Percentiles rank a stretch among this genome's conserved stretches.
Evolutionary conservation across 2,797 vertebrate species (phyloP).

Genomic region (Sebastiscus albofasciatus): DNA sequence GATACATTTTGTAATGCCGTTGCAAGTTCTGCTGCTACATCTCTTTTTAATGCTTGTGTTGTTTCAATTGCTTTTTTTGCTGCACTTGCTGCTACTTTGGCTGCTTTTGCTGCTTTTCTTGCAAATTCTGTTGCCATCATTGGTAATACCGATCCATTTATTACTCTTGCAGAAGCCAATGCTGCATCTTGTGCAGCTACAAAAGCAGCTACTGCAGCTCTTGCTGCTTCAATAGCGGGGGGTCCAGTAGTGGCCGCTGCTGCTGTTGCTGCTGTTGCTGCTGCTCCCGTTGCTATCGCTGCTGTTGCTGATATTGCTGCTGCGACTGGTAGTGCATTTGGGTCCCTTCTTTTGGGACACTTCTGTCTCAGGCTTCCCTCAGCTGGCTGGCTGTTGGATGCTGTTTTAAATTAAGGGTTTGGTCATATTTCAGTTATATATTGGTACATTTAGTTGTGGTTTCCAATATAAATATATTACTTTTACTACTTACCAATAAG

Average conservation of each 20-base stretch:
- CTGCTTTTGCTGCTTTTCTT: not conserved
- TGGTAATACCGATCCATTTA: not conserved
- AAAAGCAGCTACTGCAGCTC: not conserved
- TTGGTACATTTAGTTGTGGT: too few species aligned
- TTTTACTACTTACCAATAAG: slow-evolving; percentile 15
- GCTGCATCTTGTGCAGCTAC: not conserved
- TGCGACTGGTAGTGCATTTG: not conserved
- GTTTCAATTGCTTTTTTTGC: not conserved
- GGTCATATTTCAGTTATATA: not conserved
- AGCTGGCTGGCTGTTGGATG: not conserved
- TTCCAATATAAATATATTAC: not conserved
- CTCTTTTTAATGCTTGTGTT: accelerated
- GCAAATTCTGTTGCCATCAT: not conserved
- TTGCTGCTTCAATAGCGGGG: accelerated
- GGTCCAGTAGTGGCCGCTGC: not conserved
- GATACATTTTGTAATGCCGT: not conserved
- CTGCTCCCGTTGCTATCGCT: not conserved
- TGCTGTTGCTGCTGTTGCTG: not conserved
- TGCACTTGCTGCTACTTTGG: not conserved
- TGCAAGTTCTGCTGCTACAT: not conserved
- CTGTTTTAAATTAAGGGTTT: not conserved
- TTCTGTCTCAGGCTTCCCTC: slow-evolving; percentile 5
- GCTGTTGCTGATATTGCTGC: not conserved
- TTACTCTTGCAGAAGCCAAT: not conserved
- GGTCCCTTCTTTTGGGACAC: not conserved